Percentiles rank a stretch among this genome's conserved stretches.
phyloP scores from a whole-genome alignment of 1,140 invertebrate species.

The Papilio polyxenes region DNA sequence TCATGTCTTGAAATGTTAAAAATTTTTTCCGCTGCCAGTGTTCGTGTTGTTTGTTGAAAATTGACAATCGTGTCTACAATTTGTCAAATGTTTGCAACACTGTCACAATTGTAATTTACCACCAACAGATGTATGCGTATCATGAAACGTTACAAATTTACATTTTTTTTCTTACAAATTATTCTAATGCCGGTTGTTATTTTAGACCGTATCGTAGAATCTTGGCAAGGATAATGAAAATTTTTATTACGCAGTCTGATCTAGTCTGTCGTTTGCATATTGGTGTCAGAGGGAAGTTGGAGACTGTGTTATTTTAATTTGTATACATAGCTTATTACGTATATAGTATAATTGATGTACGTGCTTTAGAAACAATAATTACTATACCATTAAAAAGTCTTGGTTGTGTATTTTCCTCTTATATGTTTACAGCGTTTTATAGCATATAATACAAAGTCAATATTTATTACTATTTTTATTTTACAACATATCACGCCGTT shows the following conservation, averaged over 20 bases:
- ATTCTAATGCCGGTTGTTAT: constrained; percentile 23
- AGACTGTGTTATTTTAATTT: neutral
- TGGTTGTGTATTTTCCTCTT: neutral
- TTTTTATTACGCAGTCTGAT: constrained; percentile 29
- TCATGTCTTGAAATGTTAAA: too few relatives aligned
- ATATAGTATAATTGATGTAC: neutral
- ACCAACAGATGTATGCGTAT: constrained; percentile 12
- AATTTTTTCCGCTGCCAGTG: neutral
- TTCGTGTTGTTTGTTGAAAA: neutral
- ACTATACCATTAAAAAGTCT: neutral
- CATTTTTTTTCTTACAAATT: neutral
- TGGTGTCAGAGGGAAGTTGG: neutral
- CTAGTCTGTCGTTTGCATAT: neutral
- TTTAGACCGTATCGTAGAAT: constrained; percentile 33
- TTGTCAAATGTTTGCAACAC: constrained; percentile 24
- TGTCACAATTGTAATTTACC: constrained; percentile 21
- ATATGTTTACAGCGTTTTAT: neutral
- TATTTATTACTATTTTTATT: too few relatives aligned
- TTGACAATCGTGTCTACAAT: neutral
- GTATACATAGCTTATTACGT: neutral
- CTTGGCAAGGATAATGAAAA: constrained; percentile 30
- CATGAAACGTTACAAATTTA: neutral
- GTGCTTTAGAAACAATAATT: neutral
- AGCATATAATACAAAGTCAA: too few relatives aligned
- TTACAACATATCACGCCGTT: too few relatives aligned